phyloP scores from a whole-genome alignment of 2,113 vertebrate species.

The Aptenodytes patagonicus region DNA sequence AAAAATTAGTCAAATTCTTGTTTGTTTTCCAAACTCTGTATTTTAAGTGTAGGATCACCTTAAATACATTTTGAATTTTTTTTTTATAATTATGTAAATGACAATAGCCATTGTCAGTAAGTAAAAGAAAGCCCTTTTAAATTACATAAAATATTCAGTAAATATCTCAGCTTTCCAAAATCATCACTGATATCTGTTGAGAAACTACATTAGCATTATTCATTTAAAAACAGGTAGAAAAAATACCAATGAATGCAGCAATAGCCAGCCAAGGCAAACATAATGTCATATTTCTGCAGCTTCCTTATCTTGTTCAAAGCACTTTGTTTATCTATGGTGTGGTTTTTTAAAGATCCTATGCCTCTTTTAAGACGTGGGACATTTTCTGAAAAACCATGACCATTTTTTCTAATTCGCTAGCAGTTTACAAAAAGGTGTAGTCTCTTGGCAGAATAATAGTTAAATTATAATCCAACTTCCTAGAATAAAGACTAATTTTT shows the following conservation, averaged over 20 bases:
- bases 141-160: background rate
- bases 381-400: background rate
- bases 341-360: background rate
- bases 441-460: background rate
- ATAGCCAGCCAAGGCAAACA: background rate
- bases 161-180: background rate
- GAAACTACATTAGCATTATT: background rate
- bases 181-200: background rate
- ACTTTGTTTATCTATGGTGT: background rate
- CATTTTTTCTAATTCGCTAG: background rate
- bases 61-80: background rate
- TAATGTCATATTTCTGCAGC: background rate
- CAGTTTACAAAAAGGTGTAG: background rate
- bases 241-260: background rate
- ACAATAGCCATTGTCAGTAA: background rate
- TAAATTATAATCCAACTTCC: background rate
- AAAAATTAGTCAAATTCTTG: background rate
- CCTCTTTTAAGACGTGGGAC: background rate
- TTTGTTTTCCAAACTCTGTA: background rate
- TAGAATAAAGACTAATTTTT: background rate
- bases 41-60: background rate
- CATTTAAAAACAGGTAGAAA: background rate
- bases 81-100: background rate
- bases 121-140: background rate
- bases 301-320: background rate